These are phyloP conservation scores for Dryococelus australis DNA, from an alignment of 2,888 invertebrate species.

Conservation along the genomic window DNA sequence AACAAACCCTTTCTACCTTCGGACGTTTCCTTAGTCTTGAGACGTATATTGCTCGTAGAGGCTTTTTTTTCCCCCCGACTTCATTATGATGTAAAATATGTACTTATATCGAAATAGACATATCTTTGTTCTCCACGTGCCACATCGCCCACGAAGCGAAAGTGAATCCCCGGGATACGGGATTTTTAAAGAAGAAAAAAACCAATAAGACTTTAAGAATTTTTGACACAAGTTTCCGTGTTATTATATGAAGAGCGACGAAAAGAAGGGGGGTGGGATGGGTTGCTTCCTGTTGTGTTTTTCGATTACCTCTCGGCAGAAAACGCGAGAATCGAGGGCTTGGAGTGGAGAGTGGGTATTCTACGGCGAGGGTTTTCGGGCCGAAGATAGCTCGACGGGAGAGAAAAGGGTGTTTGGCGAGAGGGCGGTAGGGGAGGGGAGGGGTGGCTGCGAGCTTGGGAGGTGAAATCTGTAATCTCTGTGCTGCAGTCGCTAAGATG, in stretches of 20 bases:
- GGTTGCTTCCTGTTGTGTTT: slow-evolving; percentile 10
- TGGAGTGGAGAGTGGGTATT: neutral
- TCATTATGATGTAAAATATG: neutral
- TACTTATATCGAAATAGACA: neutral
- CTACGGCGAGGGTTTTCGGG: neutral
- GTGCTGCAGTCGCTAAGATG: slow-evolving; percentile 23
- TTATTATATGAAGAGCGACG: neutral
- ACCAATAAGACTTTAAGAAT: neutral
- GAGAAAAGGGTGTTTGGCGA: neutral
- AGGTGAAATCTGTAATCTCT: slow-evolving; percentile 22
- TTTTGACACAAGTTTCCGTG: slow-evolving; percentile 1
- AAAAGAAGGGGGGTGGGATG: neutral
- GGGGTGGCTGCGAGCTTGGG: too few species aligned
- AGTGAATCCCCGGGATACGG: neutral
- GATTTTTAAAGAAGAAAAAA: neutral
- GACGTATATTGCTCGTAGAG: neutral
- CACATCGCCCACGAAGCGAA: neutral
- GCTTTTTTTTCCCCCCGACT: neutral
- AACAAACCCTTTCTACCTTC: too few species aligned
- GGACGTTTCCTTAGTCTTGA: neutral
- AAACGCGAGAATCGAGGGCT: neutral
- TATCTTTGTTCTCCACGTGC: neutral
- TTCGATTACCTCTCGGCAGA: slow-evolving; percentile 20
- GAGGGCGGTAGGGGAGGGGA: too few species aligned
- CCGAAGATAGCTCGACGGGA: neutral